These are phyloP conservation scores for Parnassius glacialis DNA, from an alignment of 2,888 invertebrate genomes.

Conservation along the genomic window DNA sequence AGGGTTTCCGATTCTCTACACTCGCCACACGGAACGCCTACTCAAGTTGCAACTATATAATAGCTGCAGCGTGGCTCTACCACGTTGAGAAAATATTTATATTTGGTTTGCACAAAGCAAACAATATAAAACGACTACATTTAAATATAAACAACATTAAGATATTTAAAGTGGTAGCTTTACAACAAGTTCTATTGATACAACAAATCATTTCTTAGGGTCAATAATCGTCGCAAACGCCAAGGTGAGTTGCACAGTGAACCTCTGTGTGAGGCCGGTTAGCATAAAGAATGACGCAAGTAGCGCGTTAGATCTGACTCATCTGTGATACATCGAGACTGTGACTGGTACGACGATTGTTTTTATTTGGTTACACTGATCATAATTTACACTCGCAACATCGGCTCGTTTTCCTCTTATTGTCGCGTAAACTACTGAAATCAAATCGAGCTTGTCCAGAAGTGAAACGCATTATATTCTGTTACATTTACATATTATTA, in stretches of 20 bases:
- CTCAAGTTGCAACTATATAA: no score
- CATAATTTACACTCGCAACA: constrained; percentile 3
- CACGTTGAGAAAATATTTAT: no score
- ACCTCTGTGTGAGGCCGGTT: constrained; percentile 41
- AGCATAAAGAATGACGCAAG: constrained; percentile 52
- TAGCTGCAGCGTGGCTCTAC: no score
- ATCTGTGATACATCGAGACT: constrained; percentile 53
- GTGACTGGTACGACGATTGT: constrained; percentile 49
- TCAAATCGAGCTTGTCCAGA: no score
- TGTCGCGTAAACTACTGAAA: neutral
- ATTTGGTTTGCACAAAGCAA: no score
- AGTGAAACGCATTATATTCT: no score
- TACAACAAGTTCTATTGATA: constrained; percentile 11
- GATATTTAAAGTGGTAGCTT: no score
- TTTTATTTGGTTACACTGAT: constrained; percentile 36
- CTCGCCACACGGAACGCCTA: no score
- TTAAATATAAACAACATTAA: no score
- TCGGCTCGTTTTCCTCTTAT: neutral
- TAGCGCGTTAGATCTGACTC: constrained; percentile 51
- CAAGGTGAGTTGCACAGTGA: constrained; percentile 33
- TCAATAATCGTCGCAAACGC: constrained; percentile 41
- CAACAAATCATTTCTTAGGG: constrained; percentile 26
- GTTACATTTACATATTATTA: no score
- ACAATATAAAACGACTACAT: no score
- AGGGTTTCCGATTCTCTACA: no score